These are phyloP conservation scores for Abrostola tripartita DNA, from an alignment of 2,888 invertebrate genomes.

Conservation along the genomic window DNA sequence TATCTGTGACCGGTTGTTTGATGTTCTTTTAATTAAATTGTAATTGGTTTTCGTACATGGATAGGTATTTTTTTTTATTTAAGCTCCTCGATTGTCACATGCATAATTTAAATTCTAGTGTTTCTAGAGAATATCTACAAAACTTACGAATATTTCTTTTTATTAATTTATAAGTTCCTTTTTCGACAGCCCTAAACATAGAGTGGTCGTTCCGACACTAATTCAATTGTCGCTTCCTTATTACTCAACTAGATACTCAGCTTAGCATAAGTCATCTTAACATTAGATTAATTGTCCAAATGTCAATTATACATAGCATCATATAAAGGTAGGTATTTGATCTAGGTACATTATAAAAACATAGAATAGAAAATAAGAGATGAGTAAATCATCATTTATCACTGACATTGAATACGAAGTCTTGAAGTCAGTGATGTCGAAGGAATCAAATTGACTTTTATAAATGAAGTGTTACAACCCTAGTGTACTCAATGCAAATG, in stretches of 20 bases:
- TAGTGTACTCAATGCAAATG: not conserved
- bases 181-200: constrained; percentile 69
- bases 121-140: not conserved
- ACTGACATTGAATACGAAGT: too few species aligned
- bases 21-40: not conserved
- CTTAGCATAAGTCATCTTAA: constrained; percentile 45
- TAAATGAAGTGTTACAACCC: not conserved
- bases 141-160: not conserved
- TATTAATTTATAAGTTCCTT: not conserved
- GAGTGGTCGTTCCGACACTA: constrained; percentile 60
- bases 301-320: constrained; percentile 27
- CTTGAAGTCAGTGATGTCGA: too few species aligned
- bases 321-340: constrained; percentile 6
- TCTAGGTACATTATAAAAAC: not conserved
- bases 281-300: constrained; percentile 48
- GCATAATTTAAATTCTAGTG: not conserved
- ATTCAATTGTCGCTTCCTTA: constrained; percentile 85
- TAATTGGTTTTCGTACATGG: too few species aligned
- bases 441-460: too few species aligned
- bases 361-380: too few species aligned
- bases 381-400: too few species aligned
- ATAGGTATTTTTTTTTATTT: too few species aligned
- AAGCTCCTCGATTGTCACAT: not conserved
- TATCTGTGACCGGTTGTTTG: not conserved
- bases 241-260: constrained; percentile 60